Percentiles rank a stretch among this genome's conserved stretches.
These are phyloP conservation scores for Stegophylla sp. DNA, from an alignment of 2,888 invertebrate species.

Conservation along the genomic window DNA sequence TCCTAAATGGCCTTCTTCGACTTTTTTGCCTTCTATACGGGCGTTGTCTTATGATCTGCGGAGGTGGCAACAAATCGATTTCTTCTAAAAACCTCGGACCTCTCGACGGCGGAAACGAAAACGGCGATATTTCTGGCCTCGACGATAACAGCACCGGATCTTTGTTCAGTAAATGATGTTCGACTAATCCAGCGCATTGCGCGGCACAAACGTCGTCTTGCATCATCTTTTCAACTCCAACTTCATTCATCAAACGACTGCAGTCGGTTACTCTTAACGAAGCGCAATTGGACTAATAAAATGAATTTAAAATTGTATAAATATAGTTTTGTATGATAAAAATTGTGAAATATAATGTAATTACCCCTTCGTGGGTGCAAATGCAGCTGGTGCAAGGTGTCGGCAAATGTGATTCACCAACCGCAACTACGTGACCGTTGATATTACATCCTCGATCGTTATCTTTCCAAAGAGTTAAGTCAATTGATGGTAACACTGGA, in stretches of 20 bases:
- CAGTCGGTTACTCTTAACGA: conserved; percentile 88
- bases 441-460: conserved; percentile 79
- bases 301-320: conserved; percentile 57
- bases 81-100: conserved; percentile 28
- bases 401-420: conserved; percentile 85
- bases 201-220: conserved; percentile 89
- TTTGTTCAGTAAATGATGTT: conserved; percentile 20
- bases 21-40: conserved; percentile 33
- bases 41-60: conserved; percentile 11
- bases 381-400: conserved; percentile 91
- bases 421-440: conserved; percentile 77
- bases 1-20: conserved; percentile 44
- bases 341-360: conserved; percentile 31
- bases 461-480: conserved; percentile 85
- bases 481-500: conserved; percentile 78
- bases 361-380: conserved; percentile 77
- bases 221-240: conserved; percentile 80
- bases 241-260: conserved; percentile 80
- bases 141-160: conserved; percentile 30
- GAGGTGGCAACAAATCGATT: conserved; percentile 48
- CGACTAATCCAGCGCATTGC: conserved; percentile 78
- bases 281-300: conserved; percentile 84
- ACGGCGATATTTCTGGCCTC: conserved; percentile 34
- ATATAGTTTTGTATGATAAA: conserved; percentile 14
- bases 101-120: conserved; percentile 37